Conservation (phyloP, 2,888 invertebrate species). For the Athalia cordata region DNA sequence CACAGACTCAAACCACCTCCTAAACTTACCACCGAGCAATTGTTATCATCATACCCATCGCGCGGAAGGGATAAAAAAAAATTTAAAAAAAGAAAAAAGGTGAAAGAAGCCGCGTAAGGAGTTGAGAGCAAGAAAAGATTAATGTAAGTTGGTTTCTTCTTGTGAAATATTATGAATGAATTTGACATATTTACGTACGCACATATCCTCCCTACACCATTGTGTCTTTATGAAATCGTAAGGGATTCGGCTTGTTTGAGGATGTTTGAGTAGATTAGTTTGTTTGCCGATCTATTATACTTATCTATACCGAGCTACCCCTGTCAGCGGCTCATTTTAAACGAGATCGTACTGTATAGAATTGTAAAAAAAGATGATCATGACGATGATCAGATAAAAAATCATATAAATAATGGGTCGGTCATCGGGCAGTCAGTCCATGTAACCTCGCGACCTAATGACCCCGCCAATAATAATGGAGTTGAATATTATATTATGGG, state of each 20-base stretch:
- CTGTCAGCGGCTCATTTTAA: neutral
- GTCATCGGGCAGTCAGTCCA: neutral
- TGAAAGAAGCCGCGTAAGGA: no score
- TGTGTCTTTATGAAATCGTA: neutral
- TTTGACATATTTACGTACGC: slow-evolving; percentile 6
- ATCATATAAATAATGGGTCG: neutral
- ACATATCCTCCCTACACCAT: neutral
- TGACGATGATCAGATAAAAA: slow-evolving; percentile 28
- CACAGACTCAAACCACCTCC: no score
- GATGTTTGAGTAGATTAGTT: slow-evolving; percentile 20
- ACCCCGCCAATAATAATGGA: slow-evolving; percentile 1
- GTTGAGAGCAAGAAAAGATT: neutral
- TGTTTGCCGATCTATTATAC: slow-evolving; percentile 32
- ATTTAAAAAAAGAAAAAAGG: no score
- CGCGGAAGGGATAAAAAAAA: no score
- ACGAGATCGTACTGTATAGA: neutral
- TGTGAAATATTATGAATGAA: neutral
- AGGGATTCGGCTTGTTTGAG: neutral
- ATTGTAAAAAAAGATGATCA: neutral
- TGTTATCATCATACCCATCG: no score
- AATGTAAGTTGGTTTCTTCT: neutral
- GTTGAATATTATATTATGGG: neutral
- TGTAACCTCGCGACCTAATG: slow-evolving; percentile 28
- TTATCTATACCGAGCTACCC: slow-evolving; percentile 11
- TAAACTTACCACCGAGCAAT: neutral